Conservation (phyloP, 2,888 invertebrate genomes). For the Amblyjoppa proteus region DNA sequence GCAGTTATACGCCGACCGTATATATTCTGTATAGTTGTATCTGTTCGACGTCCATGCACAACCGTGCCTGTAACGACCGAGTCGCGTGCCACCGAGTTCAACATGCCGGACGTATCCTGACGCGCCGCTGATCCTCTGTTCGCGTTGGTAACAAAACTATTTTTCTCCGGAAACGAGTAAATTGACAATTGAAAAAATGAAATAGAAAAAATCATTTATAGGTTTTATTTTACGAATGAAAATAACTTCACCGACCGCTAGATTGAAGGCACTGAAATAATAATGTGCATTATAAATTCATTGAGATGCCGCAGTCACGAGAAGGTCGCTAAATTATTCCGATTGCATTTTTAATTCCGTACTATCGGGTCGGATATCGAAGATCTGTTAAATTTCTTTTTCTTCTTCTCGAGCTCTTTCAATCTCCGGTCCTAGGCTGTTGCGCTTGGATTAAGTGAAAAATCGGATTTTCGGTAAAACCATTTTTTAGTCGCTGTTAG, state of each 20-base stretch:
- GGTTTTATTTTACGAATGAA: not conserved
- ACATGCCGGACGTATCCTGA: not conserved
- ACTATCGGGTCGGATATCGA: too few relatives aligned
- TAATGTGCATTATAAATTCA: too few relatives aligned
- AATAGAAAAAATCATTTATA: not conserved
- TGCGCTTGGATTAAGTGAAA: too few relatives aligned
- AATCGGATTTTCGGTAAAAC: too few relatives aligned
- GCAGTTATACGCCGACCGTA: slow-evolving; percentile 8
- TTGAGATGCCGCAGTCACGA: too few relatives aligned
- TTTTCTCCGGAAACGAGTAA: not conserved
- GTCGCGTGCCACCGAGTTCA: slow-evolving; percentile 35
- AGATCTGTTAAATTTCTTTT: too few relatives aligned
- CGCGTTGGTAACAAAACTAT: not conserved
- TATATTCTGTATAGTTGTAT: slow-evolving; percentile 25
- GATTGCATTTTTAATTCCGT: too few relatives aligned
- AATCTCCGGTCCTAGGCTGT: too few relatives aligned
- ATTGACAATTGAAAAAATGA: not conserved
- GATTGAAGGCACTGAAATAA: not conserved
- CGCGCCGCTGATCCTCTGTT: slow-evolving; percentile 1
- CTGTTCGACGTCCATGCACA: slow-evolving; percentile 29
- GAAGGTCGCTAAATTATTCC: too few relatives aligned
- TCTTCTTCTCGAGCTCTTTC: too few relatives aligned
- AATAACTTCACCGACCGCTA: not conserved
- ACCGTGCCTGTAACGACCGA: slow-evolving; percentile 14
- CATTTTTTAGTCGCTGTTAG: too few relatives aligned